These are phyloP conservation scores for Tenthredo scrophulariae DNA, from an alignment of 2,888 invertebrate genomes.

Conservation along the genomic window DNA sequence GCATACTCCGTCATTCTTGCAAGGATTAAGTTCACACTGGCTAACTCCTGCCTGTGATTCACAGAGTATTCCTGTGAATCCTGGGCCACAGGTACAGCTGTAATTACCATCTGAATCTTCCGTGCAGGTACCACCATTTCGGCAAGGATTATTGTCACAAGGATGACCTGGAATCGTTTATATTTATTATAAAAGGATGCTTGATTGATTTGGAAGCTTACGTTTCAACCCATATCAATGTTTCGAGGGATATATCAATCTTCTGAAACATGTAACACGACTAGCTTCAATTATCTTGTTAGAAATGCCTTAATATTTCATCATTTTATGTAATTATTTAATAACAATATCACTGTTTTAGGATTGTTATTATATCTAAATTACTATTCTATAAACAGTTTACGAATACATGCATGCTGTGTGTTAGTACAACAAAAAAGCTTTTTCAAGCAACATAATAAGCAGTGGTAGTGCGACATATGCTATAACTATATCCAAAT, in stretches of 20 bases:
- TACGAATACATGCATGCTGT: constrained; percentile 11
- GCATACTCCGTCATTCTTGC: constrained; percentile 90
- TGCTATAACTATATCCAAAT: constrained; percentile 30
- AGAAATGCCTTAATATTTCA: background rate
- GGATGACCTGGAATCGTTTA: constrained; percentile 81
- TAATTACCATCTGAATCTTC: constrained; percentile 86
- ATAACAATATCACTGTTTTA: background rate
- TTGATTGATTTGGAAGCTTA: background rate
- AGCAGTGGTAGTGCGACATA: constrained; percentile 35
- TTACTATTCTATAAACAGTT: constrained; percentile 5
- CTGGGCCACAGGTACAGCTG: constrained; percentile 85
- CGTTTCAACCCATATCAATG: background rate
- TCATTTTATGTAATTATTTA: background rate
- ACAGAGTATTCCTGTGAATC: constrained; percentile 85
- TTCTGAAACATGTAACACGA: background rate
- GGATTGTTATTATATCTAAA: background rate
- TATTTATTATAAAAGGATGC: background rate
- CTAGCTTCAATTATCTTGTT: background rate
- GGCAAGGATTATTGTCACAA: constrained; percentile 85
- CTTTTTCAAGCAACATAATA: constrained; percentile 28
- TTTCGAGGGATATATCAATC: background rate
- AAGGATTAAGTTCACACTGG: constrained; percentile 88
- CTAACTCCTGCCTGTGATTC: constrained; percentile 86
- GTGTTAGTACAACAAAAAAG: constrained; percentile 33
- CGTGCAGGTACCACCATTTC: constrained; percentile 86